These are phyloP conservation scores for Leucoma salicis DNA, from an alignment of 2,888 invertebrate genomes.

Conservation along the genomic window DNA sequence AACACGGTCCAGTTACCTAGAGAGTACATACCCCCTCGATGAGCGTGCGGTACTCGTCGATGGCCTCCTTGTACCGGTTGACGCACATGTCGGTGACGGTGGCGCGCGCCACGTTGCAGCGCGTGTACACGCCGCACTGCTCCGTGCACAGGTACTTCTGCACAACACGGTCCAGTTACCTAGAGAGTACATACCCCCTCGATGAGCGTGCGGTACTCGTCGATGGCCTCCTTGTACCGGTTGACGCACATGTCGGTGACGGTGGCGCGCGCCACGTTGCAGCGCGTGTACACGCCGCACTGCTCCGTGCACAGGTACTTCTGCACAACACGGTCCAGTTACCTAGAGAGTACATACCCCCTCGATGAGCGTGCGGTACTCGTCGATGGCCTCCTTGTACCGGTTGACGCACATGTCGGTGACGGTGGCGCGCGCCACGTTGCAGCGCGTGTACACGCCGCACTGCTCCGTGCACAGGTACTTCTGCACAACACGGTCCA, in stretches of 20 bases:
- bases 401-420: constrained; percentile 94
- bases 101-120: constrained; percentile 94
- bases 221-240: constrained; percentile 87
- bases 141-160: constrained; percentile 94
- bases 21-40: constrained; percentile 82
- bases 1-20: no score
- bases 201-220: constrained; percentile 90
- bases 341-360: constrained; percentile 78
- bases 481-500: no score
- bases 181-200: constrained; percentile 81
- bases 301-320: constrained; percentile 94
- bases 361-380: constrained; percentile 88
- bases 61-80: constrained; percentile 87
- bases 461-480: constrained; percentile 93
- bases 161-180: no score
- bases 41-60: constrained; percentile 91
- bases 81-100: constrained; percentile 96
- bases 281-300: constrained; percentile 92
- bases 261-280: constrained; percentile 95
- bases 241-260: constrained; percentile 95
- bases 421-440: constrained; percentile 94
- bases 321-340: no score
- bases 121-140: constrained; percentile 92
- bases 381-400: constrained; percentile 89
- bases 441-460: constrained; percentile 94